Percentiles rank a stretch among this genome's conserved stretches.
Evolutionary conservation across 2,888 invertebrate genomes (phyloP).

Genomic region (Drosophila maculinotata): DNA sequence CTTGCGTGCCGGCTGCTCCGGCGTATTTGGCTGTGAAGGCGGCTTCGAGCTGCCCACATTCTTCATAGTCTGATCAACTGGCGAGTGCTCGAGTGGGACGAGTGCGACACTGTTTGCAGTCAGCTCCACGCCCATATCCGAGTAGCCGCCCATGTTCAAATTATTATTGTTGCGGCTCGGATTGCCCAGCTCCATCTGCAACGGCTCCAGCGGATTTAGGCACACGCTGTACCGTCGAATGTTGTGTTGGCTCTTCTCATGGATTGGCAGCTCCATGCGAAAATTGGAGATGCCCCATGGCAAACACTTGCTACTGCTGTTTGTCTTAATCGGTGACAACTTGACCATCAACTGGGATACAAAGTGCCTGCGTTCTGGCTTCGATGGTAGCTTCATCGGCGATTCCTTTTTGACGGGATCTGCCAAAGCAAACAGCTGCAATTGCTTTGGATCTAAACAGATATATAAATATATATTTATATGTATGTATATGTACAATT

Average conservation of each 20-base stretch:
- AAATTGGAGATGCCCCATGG: constrained; percentile 23
- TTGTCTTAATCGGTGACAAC: constrained; percentile 4
- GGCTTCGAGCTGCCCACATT: constrained; percentile 22
- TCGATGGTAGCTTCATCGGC: background rate
- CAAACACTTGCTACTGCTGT: background rate
- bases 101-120: constrained; percentile 1
- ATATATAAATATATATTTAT: background rate
- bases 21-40: constrained; percentile 5
- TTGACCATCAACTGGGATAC: constrained; percentile 12
- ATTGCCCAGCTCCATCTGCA: background rate
- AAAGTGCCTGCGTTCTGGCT: background rate
- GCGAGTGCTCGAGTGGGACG: constrained; percentile 14
- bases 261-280: constrained; percentile 11
- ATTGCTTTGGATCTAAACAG: constrained; percentile 19
- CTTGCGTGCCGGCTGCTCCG: constrained; percentile 35
- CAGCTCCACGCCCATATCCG: constrained; percentile 7
- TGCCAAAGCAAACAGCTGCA: constrained; percentile 16
- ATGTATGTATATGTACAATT: too few relatives aligned
- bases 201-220: constrained; percentile 5
- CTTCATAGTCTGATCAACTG: constrained; percentile 15
- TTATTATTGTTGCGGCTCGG: constrained; percentile 2
- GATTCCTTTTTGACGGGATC: constrained; percentile 16
- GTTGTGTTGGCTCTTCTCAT: background rate
- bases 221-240: constrained; percentile 1
- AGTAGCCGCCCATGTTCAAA: constrained; percentile 9